These are phyloP conservation scores for Stegostoma tigrinum DNA, from an alignment of 2,113 vertebrate species.

Conservation along the genomic window DNA sequence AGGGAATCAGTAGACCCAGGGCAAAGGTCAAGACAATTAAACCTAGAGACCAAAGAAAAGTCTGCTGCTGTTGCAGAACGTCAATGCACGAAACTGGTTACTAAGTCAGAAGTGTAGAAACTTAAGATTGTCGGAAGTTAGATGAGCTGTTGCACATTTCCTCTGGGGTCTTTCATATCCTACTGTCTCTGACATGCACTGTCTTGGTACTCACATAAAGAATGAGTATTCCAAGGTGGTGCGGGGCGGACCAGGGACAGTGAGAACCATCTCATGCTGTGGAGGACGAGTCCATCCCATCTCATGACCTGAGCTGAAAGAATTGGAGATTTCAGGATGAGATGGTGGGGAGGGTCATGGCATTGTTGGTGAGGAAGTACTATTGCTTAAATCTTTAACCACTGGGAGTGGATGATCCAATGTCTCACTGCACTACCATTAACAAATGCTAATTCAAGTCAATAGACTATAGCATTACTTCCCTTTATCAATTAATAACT, in stretches of 20 bases:
- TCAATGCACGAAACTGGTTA: not conserved
- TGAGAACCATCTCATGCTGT: no score
- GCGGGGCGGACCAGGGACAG: not conserved
- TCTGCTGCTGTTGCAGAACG: not conserved
- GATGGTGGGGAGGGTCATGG: not conserved
- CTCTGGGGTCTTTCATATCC: not conserved
- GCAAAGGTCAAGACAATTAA: not conserved
- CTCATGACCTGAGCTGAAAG: not conserved
- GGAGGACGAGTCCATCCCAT: not conserved
- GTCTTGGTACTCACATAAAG: not conserved
- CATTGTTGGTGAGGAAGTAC: not conserved
- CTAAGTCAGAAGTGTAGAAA: not conserved
- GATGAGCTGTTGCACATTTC: not conserved
- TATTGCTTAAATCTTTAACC: not conserved
- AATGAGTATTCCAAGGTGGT: not conserved
- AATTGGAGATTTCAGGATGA: no score
- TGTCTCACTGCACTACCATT: not conserved
- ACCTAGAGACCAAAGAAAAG: not conserved
- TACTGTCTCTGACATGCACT: not conserved
- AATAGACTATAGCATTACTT: not conserved
- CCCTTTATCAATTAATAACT: constrained; percentile 25
- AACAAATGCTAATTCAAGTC: not conserved
- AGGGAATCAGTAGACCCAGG: not conserved
- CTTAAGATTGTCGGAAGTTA: not conserved
- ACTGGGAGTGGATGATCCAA: not conserved